These are phyloP conservation scores for Parnassius mnemosyne DNA, from an alignment of 2,888 invertebrate species.

Conservation along the genomic window DNA sequence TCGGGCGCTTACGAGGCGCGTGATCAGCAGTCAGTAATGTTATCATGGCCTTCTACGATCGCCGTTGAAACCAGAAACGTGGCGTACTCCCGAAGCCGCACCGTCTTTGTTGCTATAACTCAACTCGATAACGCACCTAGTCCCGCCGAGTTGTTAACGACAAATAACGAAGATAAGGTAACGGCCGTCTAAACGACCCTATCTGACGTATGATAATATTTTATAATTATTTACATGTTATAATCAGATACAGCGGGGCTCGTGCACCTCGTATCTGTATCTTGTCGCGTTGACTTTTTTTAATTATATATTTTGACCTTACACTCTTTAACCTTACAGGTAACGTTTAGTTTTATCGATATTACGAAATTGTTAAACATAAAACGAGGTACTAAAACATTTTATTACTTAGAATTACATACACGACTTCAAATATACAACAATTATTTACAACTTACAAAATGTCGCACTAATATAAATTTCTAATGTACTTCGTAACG, in stretches of 20 bases:
- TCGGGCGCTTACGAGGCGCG: conserved; percentile 35
- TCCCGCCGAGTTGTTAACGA: conserved; percentile 70
- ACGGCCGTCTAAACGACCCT: conserved; percentile 74
- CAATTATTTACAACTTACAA: no score
- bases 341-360: conserved; percentile 6
- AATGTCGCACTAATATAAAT: background rate
- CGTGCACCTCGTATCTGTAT: conserved; percentile 57
- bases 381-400: background rate
- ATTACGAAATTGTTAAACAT: conserved; percentile 10
- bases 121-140: conserved; percentile 66
- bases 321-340: conserved; percentile 33
- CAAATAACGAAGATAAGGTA: conserved; percentile 75
- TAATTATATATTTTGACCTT: conserved; percentile 54
- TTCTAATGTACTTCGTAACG: no score
- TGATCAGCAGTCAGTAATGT: conserved; percentile 44
- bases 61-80: conserved; percentile 62
- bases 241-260: conserved; percentile 69
- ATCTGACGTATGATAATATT: conserved; percentile 74
- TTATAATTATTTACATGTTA: conserved; percentile 76
- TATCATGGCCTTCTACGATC: conserved; percentile 54
- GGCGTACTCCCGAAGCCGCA: conserved; percentile 39
- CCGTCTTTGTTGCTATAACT: conserved; percentile 62
- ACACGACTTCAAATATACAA: no score
- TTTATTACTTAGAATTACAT: no score
- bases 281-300: conserved; percentile 46